Conservation (phyloP, 2,113 vertebrate species). For the Xiphophorus hellerii region DNA sequence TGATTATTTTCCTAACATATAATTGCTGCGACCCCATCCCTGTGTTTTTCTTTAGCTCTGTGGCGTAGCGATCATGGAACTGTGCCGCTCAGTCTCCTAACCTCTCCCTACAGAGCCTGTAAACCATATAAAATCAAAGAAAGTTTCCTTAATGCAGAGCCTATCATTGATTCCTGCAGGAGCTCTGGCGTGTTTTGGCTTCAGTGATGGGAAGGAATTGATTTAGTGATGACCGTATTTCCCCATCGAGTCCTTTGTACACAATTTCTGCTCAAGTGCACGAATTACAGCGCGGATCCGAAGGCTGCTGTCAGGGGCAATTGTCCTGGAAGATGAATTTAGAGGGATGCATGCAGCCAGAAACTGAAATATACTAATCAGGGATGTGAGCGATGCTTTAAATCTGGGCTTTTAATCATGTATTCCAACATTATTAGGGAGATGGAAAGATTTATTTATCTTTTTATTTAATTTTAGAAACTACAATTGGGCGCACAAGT, state of each 20-base stretch:
- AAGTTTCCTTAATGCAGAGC: constrained; percentile 27
- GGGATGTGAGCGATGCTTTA: neutral
- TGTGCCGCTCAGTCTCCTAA: neutral
- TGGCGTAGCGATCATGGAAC: neutral
- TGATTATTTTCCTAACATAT: too few relatives aligned
- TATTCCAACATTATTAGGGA: neutral
- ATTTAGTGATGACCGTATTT: constrained; percentile 41
- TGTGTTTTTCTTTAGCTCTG: accelerated
- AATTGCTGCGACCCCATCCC: too few relatives aligned
- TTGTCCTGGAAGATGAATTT: neutral
- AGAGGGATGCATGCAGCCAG: neutral
- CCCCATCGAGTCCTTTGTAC: constrained; percentile 7
- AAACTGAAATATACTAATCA: neutral
- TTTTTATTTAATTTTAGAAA: too few relatives aligned
- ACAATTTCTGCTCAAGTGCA: neutral
- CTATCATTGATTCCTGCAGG: constrained; percentile 17
- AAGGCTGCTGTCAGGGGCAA: too few relatives aligned
- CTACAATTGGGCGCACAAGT: too few relatives aligned
- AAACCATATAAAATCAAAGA: constrained; percentile 46
- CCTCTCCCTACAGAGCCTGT: neutral
- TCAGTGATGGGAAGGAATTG: constrained; percentile 25
- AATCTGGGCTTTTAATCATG: neutral
- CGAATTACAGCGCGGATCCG: neutral
- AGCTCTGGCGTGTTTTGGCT: constrained; percentile 21
- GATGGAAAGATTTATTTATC: too few relatives aligned